Conservation (phyloP, 2,113 vertebrate species). For the Dasypus novemcinctus region DNA sequence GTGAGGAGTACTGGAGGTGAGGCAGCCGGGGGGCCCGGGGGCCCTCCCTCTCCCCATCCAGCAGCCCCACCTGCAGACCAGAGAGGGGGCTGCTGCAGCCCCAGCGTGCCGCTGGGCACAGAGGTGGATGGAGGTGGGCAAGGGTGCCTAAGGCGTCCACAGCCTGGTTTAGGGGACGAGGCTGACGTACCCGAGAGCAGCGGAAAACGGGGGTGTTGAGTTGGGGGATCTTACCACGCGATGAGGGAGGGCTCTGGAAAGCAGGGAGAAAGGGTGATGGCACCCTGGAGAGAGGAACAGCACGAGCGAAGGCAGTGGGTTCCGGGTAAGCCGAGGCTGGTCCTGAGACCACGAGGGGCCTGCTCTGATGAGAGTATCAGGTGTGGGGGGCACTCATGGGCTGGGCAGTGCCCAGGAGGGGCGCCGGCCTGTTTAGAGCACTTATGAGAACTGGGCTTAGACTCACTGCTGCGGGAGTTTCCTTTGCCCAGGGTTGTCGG, state of each 20-base stretch:
- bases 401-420: not conserved
- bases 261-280: fast-evolving
- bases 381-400: not conserved
- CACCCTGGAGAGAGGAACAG: not conserved
- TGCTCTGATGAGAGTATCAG: not conserved
- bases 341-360: not conserved
- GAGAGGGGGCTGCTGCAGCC: not conserved
- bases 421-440: not conserved
- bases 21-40: fast-evolving
- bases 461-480: not conserved
- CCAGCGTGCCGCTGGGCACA: not conserved
- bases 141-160: not conserved
- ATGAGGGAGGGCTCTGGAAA: not conserved
- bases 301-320: not conserved
- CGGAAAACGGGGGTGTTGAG: not conserved
- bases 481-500: not conserved
- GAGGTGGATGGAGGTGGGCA: not conserved
- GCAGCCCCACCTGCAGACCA: not conserved
- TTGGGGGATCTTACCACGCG: not conserved
- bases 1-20: conserved; percentile 99
- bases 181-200: not conserved
- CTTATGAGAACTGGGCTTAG: not conserved
- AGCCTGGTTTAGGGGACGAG: not conserved
- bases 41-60: not conserved
- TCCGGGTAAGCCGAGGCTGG: not conserved